Evolutionary conservation across 2,888 invertebrate genomes (phyloP), one percentile per base, ranked within the genome.

Genomic region (Enchytraeus crypticus): DNA sequence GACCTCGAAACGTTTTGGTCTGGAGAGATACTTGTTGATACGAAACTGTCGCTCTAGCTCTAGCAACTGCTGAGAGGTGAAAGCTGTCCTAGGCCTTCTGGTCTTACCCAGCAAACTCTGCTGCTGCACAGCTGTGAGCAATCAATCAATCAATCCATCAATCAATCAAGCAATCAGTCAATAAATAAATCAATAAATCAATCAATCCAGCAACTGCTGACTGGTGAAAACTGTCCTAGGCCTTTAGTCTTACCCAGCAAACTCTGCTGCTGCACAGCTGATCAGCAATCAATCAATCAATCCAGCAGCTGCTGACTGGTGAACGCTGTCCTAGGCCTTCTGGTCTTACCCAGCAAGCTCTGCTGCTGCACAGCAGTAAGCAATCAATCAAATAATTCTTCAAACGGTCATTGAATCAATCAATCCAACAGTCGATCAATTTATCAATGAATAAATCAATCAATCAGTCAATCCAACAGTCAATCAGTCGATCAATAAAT

Each of bases 41-140:
- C 92, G 86, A 83, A 98, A 98, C 82, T 98, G 97, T 79, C 95
- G 90, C 82, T 98, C 98, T 74, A 98, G 82, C 80, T 98, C 97
- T 70, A 98, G 83, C 26, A 98, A 85, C 75, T 98, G 98, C 77
- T 98, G 97, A 21, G 88, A 90, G 1, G 97, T 98, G 83, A 98
- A 98, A 1, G 98, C 97, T 0, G 98, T 98, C 62, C 98, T 84
- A 0, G 98, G 98, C 68, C 98, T 84, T 60, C 92, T 82, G 46
- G 92, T 90, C 81, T 92, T 92, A 11, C 76, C 76, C 62, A 76
- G 66, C 46, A 75, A 63, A 54, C 49, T 63, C 33, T 64, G 63
- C 54, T 65, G 65, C 34, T 56, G 63, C 5, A 46, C 51, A 33
- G 47, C 30, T 33, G 11, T 29, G 29, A 47, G 4, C 5, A 21